Evolutionary conservation across 1,140 invertebrate genomes (phyloP).

Genomic region (Trichoplusia ni): DNA sequence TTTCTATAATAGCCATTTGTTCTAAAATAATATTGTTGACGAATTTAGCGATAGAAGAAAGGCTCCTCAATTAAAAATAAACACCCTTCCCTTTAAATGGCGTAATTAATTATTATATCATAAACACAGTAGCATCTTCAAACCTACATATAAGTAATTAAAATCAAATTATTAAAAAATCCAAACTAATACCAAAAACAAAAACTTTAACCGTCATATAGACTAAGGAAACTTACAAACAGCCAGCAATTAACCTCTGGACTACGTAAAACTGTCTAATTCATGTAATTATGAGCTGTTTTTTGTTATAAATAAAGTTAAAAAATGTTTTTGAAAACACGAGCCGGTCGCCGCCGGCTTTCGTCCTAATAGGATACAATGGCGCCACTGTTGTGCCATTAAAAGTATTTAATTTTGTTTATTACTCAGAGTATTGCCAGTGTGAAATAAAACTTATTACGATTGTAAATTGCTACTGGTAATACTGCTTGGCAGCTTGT

Average conservation of each 20-base stretch:
- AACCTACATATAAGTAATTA: no score
- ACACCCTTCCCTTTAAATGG: no score
- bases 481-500: no score
- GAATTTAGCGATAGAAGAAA: no score
- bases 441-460: slow-evolving; percentile 1
- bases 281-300: slow-evolving; percentile 51
- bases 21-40: no score
- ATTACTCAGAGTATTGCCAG: not conserved
- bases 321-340: slow-evolving; percentile 46
- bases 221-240: slow-evolving; percentile 33
- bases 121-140: no score
- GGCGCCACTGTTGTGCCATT: slow-evolving; percentile 42
- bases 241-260: slow-evolving; percentile 37
- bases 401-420: slow-evolving; percentile 7
- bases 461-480: no score
- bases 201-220: not conserved
- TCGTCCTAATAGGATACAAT: slow-evolving; percentile 18
- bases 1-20: no score
- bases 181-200: slow-evolving; percentile 23
- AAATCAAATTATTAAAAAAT: no score
- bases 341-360: slow-evolving; percentile 45
- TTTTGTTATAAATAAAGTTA: slow-evolving; percentile 44
- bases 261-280: slow-evolving; percentile 51
- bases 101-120: no score
- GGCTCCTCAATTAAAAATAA: no score